Base-by-base conservation (phyloP, 1,140 invertebrate genomes). In the Drosophila sp. region DNA sequence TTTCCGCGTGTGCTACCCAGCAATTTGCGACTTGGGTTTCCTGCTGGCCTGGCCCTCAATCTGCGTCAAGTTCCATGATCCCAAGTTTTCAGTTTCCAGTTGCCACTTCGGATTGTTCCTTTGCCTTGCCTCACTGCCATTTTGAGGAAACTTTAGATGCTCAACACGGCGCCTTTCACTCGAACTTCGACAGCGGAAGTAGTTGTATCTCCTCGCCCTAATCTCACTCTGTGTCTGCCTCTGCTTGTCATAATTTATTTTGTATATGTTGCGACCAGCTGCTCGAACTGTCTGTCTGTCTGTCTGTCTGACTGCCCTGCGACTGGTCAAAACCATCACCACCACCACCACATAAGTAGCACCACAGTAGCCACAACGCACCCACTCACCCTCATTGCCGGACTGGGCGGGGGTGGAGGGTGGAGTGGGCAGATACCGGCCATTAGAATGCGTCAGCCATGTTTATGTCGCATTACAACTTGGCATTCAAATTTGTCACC, bases 21-120 rank as follows among this genome's bases (percentile, higher is more conserved):
- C 73, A 89, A 89, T 89, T 89, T 89, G 73, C 70, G 83, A 77
- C 79, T 83, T 71, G 54, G 76, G 70, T 83, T 89, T 89, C 84
- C 83, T 87, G 82, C 71, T 56, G 64, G 56, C 58, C 71, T 56
- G 64, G 56, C 57, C 72, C 59, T 66, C 73, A 45, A 65, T 46
- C 61, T 41, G 53, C 27, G 41, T 38, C 48, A 54, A 40, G n/a
- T n/a, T n/a, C n/a, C n/a, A n/a, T 67, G 57, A 57, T 75, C 40
- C 43, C 51, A 71, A 59, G 72, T 67, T 72, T 69, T 67, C 51
- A 59, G 48, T 75, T 43, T 5, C 18, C 11, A 21, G 21, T 29
- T 41, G 25, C 40, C 34, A 16, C 7, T 5, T 11, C 25, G 16
- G 0, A 29, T 4, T 5, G 21, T 21, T 21, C 14, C 14, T 34